These are phyloP conservation scores for Drosophila imparisetae DNA, from an alignment of 2,888 invertebrate species.

Conservation along the genomic window DNA sequence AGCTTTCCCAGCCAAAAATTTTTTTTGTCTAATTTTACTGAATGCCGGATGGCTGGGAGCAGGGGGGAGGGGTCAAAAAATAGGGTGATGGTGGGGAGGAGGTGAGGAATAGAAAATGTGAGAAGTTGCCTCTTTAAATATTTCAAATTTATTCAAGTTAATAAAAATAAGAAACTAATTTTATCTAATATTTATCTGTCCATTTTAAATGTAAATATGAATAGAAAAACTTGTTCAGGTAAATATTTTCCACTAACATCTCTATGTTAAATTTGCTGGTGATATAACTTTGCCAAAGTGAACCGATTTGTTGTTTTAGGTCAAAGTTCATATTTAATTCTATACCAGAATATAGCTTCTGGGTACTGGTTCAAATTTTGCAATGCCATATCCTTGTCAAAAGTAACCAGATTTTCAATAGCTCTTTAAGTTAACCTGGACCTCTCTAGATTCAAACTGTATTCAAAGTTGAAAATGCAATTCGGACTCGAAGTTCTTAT, in stretches of 20 bases:
- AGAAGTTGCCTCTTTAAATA: conserved; percentile 14
- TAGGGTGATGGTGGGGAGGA: neutral
- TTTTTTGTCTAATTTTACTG: conserved; percentile 36
- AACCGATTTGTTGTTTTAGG: neutral
- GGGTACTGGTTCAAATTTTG: neutral
- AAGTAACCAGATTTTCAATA: neutral
- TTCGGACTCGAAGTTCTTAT: neutral
- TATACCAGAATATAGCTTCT: neutral
- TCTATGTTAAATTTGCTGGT: too few species aligned
- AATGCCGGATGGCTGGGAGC: neutral
- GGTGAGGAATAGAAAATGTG: neutral
- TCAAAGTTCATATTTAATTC: neutral
- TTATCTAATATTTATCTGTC: too few species aligned
- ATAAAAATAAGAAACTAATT: neutral
- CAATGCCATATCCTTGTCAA: neutral
- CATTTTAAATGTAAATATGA: too few species aligned
- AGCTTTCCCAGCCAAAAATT: conserved; percentile 19
- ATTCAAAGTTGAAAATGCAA: neutral
- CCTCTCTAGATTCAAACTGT: neutral
- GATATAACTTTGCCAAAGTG: too few species aligned
- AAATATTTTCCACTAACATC: too few species aligned
- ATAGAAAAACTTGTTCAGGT: too few species aligned
- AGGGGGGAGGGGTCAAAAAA: too few species aligned
- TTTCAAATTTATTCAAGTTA: conserved; percentile 13
- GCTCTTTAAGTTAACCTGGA: neutral